These are phyloP conservation scores for Oscheius sp. DNA, from an alignment of 1,140 invertebrate genomes.

Conservation along the genomic window DNA sequence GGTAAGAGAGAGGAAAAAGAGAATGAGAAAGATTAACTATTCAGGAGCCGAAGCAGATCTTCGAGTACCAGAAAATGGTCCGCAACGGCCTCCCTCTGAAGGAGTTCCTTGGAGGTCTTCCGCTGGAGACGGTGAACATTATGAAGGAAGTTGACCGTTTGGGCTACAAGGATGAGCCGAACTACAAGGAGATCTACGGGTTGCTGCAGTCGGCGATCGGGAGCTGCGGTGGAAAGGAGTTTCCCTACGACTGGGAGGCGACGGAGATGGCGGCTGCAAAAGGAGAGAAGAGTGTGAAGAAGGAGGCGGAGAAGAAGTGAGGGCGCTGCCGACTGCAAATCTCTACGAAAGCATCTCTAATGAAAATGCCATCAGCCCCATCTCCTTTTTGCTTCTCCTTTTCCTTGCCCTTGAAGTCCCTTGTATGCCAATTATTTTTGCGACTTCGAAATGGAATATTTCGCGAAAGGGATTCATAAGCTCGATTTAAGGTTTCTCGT, in stretches of 20 bases:
- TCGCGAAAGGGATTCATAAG: background rate
- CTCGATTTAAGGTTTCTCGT: too few relatives aligned
- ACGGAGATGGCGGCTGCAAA: conserved; percentile 1
- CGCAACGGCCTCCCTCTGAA: conserved; percentile 18
- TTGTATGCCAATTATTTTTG: background rate
- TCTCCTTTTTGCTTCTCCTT: too few relatives aligned
- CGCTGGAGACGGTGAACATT: conserved; percentile 18
- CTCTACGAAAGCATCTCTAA: too few relatives aligned
- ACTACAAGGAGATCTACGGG: conserved; percentile 29
- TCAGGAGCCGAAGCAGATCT: conserved; percentile 34
- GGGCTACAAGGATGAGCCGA: conserved; percentile 24
- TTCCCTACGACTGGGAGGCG: conserved; percentile 38
- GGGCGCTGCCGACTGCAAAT: background rate
- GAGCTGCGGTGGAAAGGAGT: conserved; percentile 15
- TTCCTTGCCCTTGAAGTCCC: too few relatives aligned
- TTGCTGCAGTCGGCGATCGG: conserved; percentile 20
- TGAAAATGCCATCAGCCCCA: too few relatives aligned
- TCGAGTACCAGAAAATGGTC: conserved; percentile 19
- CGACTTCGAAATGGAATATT: background rate
- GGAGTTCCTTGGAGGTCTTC: conserved; percentile 30
- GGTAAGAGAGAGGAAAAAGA: background rate
- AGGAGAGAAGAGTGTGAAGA: background rate
- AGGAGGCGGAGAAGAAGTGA: background rate
- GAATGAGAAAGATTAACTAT: background rate
- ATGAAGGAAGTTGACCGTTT: conserved; percentile 31